Base-by-base conservation (phyloP, 1,140 invertebrate genomes). In the Aphelinus certus region DNA sequence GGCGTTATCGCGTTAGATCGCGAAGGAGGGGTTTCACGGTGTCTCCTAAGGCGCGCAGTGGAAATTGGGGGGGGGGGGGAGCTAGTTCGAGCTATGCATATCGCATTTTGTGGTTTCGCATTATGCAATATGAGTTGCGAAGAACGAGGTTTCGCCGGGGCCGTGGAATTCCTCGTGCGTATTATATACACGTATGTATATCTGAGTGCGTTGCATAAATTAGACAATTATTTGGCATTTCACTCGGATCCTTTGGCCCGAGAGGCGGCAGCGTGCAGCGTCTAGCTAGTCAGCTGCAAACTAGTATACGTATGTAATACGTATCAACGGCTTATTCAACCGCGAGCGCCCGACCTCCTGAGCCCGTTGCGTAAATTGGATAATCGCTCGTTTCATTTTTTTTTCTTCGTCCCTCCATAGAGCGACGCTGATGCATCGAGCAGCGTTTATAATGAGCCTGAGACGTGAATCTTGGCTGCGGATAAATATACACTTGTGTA, bases 101-200 rank as follows among this genome's bases (percentile, higher is more conserved):
- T 72, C 70, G 61, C 53, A 43, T 64, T 62, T 55, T 57, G 70
- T 55, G 70, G 70, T 65, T 72, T 57, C 49, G 6, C 61, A 57
- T 72, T 72, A 72, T 64, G 70, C 70, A 72, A 72, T 45, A 45
- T 56, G 56, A 71, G 63, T 77, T 67, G 68, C 66, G 58, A 63
- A 51, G 65, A 71, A 68, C 66, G 75, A 67, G 78, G 73, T 73
- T 77, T 79, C 70, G 76, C 63, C 55, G 70, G 55, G 71, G 71
- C 60, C 57, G 46, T 73, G 53, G 76, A 69, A 77, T 77, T 79
- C 74, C 69, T 56, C 57, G 58, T 47, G 73, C 60, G 26, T 26
- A 26, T 26, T 26, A 26, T 26, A 26, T 26, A 26, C 26, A 26
- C 26, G 26, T 26, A 26, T 26, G 26, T 26, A 26, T 26, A 26